Percentiles rank a stretch among this genome's conserved stretches.
These are phyloP conservation scores for Octopus bimaculoides DNA, from an alignment of 1,140 invertebrate species.

Conservation along the genomic window DNA sequence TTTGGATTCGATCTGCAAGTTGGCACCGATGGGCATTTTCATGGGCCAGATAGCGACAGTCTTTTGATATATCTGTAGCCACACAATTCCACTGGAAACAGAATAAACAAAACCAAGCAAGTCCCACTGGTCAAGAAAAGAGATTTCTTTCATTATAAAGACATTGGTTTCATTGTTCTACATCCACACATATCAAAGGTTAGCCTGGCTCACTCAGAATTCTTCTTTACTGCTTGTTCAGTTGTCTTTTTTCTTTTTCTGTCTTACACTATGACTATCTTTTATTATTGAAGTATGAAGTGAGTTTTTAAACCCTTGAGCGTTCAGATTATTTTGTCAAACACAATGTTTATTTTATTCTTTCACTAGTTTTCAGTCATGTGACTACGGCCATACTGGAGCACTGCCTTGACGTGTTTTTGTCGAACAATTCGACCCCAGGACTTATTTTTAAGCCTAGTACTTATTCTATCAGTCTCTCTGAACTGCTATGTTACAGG, in stretches of 20 bases:
- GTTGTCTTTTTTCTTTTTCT: background rate
- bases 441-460: too few relatives aligned
- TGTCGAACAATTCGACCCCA: too few relatives aligned
- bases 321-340: too few relatives aligned
- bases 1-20: background rate
- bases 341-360: too few relatives aligned
- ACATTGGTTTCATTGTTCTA: background rate
- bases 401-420: too few relatives aligned
- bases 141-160: background rate
- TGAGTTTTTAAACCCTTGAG: too few relatives aligned
- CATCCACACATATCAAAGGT: background rate
- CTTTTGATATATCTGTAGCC: background rate
- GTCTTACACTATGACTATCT: background rate
- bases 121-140: background rate
- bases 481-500: too few relatives aligned
- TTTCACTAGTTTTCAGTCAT: too few relatives aligned
- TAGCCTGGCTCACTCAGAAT: background rate
- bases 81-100: conserved; percentile 5
- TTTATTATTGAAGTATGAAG: background rate
- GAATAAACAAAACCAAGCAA: background rate
- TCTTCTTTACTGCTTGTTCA: background rate
- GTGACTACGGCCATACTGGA: too few relatives aligned
- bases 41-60: background rate
- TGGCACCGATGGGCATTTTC: background rate
- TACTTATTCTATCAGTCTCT: too few relatives aligned